Conservation (phyloP, 53 echinoderm and acorn worm species). For the Crossaster papposus region DNA sequence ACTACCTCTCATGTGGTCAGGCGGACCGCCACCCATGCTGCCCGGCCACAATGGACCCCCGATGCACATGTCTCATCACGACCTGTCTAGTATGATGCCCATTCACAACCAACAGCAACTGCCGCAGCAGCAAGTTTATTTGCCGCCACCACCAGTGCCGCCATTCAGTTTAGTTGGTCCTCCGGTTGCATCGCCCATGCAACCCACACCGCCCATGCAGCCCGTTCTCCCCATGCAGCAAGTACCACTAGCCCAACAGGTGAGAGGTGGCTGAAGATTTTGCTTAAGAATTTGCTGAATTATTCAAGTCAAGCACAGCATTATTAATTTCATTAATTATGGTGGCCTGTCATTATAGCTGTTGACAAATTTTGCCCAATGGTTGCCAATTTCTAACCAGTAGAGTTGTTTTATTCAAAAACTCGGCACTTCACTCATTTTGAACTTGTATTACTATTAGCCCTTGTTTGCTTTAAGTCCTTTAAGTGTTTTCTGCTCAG, state of each 20-base stretch:
- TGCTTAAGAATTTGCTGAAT: too few relatives aligned
- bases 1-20: conserved; percentile 35
- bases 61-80: neutral
- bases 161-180: neutral
- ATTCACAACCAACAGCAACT: conserved; percentile 18
- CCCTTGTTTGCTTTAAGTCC: too few relatives aligned
- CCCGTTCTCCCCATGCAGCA: conserved; percentile 34
- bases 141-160: conserved; percentile 37
- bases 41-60: conserved; percentile 20
- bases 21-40: neutral
- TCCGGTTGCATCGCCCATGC: conserved; percentile 25
- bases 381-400: too few relatives aligned
- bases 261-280: neutral
- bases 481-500: too few relatives aligned
- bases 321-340: neutral
- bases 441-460: too few relatives aligned
- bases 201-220: conserved; percentile 22
- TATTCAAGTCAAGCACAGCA: too few relatives aligned
- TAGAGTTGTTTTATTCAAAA: too few relatives aligned
- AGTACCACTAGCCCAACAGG: conserved; percentile 33
- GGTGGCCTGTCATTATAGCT: too few relatives aligned
- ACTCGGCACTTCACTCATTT: too few relatives aligned
- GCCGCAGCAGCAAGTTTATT: neutral
- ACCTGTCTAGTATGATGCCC: conserved; percentile 50
- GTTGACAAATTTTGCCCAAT: too few relatives aligned